These are phyloP conservation scores for Gallinago media DNA, from an alignment of 2,113 vertebrate species.

Conservation along the genomic window DNA sequence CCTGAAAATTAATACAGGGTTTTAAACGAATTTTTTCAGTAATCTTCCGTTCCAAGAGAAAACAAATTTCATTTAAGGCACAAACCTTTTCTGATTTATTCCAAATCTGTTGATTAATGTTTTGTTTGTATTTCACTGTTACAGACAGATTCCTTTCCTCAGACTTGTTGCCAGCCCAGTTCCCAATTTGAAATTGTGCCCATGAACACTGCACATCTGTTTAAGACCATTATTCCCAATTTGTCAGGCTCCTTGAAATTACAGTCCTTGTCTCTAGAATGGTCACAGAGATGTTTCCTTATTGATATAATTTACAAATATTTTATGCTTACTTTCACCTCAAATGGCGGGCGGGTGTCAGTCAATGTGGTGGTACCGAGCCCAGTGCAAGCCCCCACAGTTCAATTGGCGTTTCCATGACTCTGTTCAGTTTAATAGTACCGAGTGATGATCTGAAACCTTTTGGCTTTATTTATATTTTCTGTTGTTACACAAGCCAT, in stretches of 20 bases:
- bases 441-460: not conserved
- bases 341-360: too few species aligned
- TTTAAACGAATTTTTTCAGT: not conserved
- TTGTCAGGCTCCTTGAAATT: not conserved
- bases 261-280: not conserved
- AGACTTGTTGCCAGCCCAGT: not conserved
- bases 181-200: not conserved
- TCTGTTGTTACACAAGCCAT: not conserved
- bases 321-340: not conserved
- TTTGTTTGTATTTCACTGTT: not conserved
- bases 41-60: not conserved
- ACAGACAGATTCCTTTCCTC: not conserved
- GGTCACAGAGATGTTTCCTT: not conserved
- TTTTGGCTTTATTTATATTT: not conserved
- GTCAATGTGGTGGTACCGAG: fast-evolving
- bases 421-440: not conserved
- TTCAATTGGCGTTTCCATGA: fast-evolving
- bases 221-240: not conserved
- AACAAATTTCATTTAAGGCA: not conserved
- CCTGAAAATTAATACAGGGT: not conserved
- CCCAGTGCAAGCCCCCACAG: not conserved
- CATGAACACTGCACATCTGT: not conserved
- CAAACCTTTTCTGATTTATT: not conserved
- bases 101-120: not conserved
- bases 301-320: not conserved